phyloP scores from a whole-genome alignment of 1,140 invertebrate species.

The Hypsibius dujardini region DNA sequence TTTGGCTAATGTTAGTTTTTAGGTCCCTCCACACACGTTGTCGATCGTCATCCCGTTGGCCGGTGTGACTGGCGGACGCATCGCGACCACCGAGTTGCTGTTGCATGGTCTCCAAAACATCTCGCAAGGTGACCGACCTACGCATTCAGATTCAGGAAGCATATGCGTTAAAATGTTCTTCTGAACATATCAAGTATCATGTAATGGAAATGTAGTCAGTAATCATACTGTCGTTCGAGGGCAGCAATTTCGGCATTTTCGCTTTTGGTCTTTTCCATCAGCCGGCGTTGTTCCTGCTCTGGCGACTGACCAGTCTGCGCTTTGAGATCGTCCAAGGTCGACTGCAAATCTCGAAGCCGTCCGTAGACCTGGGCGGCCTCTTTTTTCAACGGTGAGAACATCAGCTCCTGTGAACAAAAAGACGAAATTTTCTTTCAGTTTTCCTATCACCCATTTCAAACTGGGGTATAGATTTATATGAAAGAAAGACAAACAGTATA shows the following conservation, averaged over 20 bases:
- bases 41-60: no score
- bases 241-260: neutral
- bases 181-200: neutral
- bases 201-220: neutral
- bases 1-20: no score
- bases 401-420: conserved; percentile 1
- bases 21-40: no score
- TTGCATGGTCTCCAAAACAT: neutral
- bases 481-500: no score
- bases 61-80: no score
- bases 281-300: neutral
- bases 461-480: neutral
- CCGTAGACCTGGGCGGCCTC: neutral
- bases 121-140: neutral
- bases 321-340: neutral
- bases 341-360: neutral
- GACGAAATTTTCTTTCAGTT: no score
- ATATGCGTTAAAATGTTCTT: neutral
- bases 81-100: no score
- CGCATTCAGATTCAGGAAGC: no score
- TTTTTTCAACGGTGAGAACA: conserved; percentile 4
- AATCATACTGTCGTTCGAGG: neutral
- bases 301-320: neutral
- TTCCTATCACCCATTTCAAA: neutral
- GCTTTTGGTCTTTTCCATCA: neutral